phyloP scores from a whole-genome alignment of 2,113 vertebrate species.

The Heteronetta atricapilla region DNA sequence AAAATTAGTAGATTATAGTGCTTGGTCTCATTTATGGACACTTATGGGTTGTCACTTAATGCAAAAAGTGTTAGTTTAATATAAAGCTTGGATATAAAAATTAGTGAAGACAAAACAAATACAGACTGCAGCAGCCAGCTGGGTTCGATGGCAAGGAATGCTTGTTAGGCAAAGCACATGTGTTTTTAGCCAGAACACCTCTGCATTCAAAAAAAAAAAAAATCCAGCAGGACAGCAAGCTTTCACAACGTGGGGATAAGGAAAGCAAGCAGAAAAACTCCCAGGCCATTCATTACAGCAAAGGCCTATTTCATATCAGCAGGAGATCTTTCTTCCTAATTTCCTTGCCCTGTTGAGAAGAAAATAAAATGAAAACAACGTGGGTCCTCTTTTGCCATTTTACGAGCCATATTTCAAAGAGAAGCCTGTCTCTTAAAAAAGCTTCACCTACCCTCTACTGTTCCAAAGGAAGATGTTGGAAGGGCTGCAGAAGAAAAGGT shows the following conservation, averaged over 20 bases:
- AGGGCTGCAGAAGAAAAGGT: neutral
- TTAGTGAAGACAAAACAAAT: slow-evolving; percentile 58
- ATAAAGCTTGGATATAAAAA: slow-evolving; percentile 48
- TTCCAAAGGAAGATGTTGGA: neutral
- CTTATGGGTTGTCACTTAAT: neutral
- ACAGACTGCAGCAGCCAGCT: slow-evolving; percentile 48
- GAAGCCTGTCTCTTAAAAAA: neutral
- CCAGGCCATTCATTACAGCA: slow-evolving; percentile 17
- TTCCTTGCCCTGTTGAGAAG: neutral
- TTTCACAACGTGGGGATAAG: neutral
- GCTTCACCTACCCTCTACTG: neutral
- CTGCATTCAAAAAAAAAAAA: slow-evolving; percentile 53
- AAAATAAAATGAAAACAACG: neutral
- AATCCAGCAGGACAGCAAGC: slow-evolving; percentile 44
- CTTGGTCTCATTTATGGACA: slow-evolving; percentile 51
- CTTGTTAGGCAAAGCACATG: slow-evolving; percentile 35
- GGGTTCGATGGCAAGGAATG: slow-evolving; percentile 37
- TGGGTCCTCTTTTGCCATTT: neutral
- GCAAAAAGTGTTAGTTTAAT: slow-evolving; percentile 5
- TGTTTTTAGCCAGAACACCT: slow-evolving; percentile 44
- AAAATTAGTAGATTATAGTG: slow-evolving; percentile 53
- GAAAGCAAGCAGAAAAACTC: slow-evolving; percentile 46
- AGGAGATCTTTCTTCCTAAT: neutral
- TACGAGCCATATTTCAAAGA: neutral
- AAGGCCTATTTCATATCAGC: slow-evolving; percentile 9